phyloP scores from a whole-genome alignment of 2,113 vertebrate genomes.

The Thryonomys swinderianus region DNA sequence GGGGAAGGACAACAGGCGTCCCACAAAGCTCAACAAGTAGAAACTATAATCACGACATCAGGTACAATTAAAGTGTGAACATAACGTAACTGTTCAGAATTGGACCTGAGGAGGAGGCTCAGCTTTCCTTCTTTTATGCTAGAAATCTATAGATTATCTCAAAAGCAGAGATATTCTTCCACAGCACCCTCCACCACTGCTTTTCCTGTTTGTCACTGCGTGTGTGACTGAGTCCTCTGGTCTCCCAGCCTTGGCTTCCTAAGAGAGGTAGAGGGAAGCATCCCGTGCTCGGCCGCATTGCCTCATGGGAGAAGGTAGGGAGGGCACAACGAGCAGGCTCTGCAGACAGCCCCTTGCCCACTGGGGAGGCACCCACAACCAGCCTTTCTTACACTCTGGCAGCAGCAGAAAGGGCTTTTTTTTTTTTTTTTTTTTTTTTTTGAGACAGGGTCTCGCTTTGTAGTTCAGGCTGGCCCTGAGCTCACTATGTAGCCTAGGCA shows the following conservation, averaged over 20 bases:
- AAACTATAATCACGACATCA: neutral
- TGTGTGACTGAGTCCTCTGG: neutral
- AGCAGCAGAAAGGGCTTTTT: accelerated
- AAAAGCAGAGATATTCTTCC: neutral
- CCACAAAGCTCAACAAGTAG: too few relatives aligned
- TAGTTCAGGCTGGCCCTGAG: too few relatives aligned
- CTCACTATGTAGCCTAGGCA: too few relatives aligned
- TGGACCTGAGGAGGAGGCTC: neutral
- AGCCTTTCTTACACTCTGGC: accelerated
- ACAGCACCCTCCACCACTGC: neutral
- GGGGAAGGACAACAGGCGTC: neutral
- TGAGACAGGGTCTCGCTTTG: too few relatives aligned
- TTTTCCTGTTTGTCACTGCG: neutral
- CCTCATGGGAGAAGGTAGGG: neutral
- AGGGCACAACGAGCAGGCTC: too few relatives aligned
- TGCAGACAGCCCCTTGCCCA: neutral
- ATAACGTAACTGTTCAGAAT: neutral
- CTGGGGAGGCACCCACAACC: accelerated
- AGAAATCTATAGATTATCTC: neutral
- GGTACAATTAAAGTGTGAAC: neutral
- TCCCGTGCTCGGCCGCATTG: neutral
- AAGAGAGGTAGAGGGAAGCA: accelerated
- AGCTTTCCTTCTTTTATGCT: neutral
- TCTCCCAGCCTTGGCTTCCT: neutral
- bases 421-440: too few relatives aligned